Percentiles rank a stretch among this genome's conserved stretches.
Evolutionary conservation across 2,888 invertebrate species (phyloP).

Genomic region (Drosophila emarginata): DNA sequence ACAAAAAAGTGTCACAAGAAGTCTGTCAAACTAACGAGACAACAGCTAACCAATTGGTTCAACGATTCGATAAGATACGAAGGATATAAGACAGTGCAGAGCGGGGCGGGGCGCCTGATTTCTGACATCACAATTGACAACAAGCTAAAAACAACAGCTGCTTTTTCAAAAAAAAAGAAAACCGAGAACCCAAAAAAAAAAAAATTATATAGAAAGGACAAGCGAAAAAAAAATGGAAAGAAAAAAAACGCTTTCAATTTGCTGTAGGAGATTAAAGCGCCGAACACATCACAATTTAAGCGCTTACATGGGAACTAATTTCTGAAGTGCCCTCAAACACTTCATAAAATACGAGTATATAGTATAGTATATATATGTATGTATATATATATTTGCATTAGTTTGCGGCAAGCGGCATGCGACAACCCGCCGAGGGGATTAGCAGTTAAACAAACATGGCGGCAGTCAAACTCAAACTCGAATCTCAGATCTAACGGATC

Average conservation of each 20-base stretch:
- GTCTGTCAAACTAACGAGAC: slow-evolving; percentile 41
- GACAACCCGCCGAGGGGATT: slow-evolving; percentile 70
- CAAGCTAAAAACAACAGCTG: slow-evolving; percentile 60
- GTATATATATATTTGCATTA: slow-evolving; percentile 71
- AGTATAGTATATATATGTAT: background rate
- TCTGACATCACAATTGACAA: slow-evolving; percentile 77
- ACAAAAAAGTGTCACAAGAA: slow-evolving; percentile 29
- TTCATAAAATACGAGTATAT: slow-evolving; percentile 60
- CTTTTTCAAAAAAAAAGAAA: slow-evolving; percentile 27
- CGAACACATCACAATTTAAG: slow-evolving; percentile 56
- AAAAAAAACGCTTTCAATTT: slow-evolving; percentile 57
- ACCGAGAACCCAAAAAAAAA: slow-evolving; percentile 15
- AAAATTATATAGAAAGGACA: slow-evolving; percentile 20
- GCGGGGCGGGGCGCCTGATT: slow-evolving; percentile 54
- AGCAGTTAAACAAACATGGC: slow-evolving; percentile 74
- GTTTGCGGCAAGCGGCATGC: slow-evolving; percentile 62
- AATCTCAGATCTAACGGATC: slow-evolving; percentile 60
- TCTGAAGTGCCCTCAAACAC: slow-evolving; percentile 81
- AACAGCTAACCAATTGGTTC: slow-evolving; percentile 42
- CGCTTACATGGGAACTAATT: slow-evolving; percentile 81
- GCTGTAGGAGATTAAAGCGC: slow-evolving; percentile 56
- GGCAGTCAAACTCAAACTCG: slow-evolving; percentile 65
- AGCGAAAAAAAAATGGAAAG: slow-evolving; percentile 34
- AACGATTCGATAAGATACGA: slow-evolving; percentile 43
- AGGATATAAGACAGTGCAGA: slow-evolving; percentile 23